Evolutionary conservation across 2,113 vertebrate genomes (phyloP).

Genomic region (Apodemus sylvaticus): DNA sequence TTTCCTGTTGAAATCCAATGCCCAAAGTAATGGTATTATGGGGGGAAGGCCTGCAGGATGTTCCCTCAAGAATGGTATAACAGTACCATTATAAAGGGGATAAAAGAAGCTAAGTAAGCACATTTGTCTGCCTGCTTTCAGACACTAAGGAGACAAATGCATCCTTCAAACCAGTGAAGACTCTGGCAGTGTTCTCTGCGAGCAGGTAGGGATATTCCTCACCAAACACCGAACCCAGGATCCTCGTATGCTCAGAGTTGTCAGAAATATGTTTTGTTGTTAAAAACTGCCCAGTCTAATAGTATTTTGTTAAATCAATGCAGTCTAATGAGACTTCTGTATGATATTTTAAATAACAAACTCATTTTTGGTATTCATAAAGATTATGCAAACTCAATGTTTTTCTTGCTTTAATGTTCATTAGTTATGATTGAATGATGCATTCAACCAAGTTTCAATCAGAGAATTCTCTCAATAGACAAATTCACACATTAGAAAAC

Average conservation of each 20-base stretch:
- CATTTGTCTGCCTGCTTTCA: neutral
- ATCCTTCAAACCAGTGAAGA: neutral
- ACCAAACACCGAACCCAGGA: neutral
- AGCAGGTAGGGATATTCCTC: neutral
- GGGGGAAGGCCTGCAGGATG: neutral
- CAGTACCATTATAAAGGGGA: neutral
- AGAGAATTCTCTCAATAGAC: constrained; percentile 15
- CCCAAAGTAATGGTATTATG: neutral
- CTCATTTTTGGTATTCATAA: constrained; percentile 17
- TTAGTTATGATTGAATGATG: neutral
- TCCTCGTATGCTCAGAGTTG: neutral
- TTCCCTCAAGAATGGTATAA: too few relatives aligned
- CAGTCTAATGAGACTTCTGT: neutral
- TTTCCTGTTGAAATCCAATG: neutral
- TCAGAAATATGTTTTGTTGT: neutral
- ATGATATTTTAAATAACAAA: constrained; percentile 9
- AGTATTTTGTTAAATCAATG: neutral
- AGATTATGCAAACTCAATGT: neutral
- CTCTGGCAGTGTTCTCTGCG: neutral
- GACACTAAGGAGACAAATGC: neutral
- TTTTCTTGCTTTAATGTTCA: neutral
- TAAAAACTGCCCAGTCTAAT: neutral
- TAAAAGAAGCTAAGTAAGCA: neutral
- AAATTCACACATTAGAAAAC: neutral
- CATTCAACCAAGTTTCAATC: neutral